phyloP scores from a whole-genome alignment of 2,113 vertebrate genomes.

The Amphiprion percula region DNA sequence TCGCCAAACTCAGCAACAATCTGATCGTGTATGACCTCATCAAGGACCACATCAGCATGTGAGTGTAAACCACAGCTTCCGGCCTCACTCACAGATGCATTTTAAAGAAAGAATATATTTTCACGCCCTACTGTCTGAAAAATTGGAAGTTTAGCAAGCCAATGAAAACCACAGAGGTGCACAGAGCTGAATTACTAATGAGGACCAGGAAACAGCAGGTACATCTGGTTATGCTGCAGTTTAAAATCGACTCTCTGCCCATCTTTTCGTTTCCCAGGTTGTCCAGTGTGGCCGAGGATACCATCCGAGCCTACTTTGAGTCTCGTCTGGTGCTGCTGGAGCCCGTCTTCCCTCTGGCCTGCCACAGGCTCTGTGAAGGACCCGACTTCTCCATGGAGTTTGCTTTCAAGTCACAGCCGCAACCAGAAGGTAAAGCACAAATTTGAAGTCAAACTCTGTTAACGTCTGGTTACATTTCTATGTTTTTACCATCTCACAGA shows the following conservation, averaged over 20 bases:
- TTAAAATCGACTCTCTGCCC: not conserved
- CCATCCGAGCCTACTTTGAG: slow-evolving; percentile 94
- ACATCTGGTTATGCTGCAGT: not conserved
- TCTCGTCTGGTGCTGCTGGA: slow-evolving; percentile 90
- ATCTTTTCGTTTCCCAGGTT: slow-evolving; percentile 79
- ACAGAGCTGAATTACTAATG: not conserved
- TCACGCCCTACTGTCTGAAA: too few species aligned
- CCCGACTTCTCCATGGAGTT: slow-evolving; percentile 95
- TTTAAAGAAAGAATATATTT: too few species aligned
- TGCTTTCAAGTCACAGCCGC: slow-evolving; percentile 88
- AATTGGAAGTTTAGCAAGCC: too few species aligned
- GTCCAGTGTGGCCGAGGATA: slow-evolving; percentile 92
- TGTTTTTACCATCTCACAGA: not conserved
- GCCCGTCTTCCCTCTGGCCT: slow-evolving; percentile 92
- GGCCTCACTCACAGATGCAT: not conserved
- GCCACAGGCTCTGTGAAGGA: slow-evolving; percentile 95
- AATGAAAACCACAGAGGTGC: too few species aligned
- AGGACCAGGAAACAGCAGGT: not conserved
- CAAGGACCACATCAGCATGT: slow-evolving; percentile 91
- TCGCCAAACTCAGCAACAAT: slow-evolving; percentile 94
- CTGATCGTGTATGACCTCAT: slow-evolving; percentile 91
- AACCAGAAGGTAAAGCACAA: slow-evolving; percentile 88
- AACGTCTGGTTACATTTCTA: not conserved
- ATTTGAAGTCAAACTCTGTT: not conserved
- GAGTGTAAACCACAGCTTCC: slow-evolving; percentile 73